Base-by-base conservation (phyloP, 2,113 vertebrate species). In the Tachuris rubrigastra region DNA sequence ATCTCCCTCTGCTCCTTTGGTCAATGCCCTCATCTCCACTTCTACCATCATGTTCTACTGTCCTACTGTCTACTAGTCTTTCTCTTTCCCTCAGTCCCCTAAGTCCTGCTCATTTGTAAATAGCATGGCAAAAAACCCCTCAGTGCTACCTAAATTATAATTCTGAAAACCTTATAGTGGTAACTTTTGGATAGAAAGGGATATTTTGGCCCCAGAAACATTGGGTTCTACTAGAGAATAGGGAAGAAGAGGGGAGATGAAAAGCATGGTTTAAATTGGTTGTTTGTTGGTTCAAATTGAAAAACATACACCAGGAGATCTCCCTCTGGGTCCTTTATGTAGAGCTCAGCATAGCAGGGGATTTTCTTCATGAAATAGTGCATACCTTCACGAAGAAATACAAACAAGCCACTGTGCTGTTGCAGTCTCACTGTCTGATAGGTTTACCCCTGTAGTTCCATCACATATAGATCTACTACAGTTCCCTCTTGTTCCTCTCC, bases 391-490 rank as follows among this genome's bases (percentile, higher is more conserved):
- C 5, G 37, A 62, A 82, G 81, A 65, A 82, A 63, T 0, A 0
- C 33, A 90, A n/a, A 25, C 71, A 92, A 41, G 66, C 23, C 12
- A 21, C 28, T 23, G 69, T 23, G 71, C 53, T 62, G 16, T 33
- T 73, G 55, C 31, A 39, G 30, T 65, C 46, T 49, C 50, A 8
- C 23, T 65, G 12, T 17, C 24, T 22, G 37, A 55, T 23, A 37
- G 21, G 18, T 49, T 23, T 31, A 10, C 20, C 18, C 10, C 15
- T 60, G 58, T 16, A 52, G 27, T 18, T 71, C 44, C 52, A 83
- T 19, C 46, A 17, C 10, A 1, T 21, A 16, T 1, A n/a, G 56
- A 6, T 44, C 75, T 72, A 8, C 55, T n/a, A 3, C 4, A 2
- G 8, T 33, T 46, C n/a, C n/a, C 35, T 79, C 39, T 23, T 75